These are phyloP conservation scores for Gnatocerus cornutus DNA, from an alignment of 2,888 invertebrate genomes.

Conservation along the genomic window DNA sequence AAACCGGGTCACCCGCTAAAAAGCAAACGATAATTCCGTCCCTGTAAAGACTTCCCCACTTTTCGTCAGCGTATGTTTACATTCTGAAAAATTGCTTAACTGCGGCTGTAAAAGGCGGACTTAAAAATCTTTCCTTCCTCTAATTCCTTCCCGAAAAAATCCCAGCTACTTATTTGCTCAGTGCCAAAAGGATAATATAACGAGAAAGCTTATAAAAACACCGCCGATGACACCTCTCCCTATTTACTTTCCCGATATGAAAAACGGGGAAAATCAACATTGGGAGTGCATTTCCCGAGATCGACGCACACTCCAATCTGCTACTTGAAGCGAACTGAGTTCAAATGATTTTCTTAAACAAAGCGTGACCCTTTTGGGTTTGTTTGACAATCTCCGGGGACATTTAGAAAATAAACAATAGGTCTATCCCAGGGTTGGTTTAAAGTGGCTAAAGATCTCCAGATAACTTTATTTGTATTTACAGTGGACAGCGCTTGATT, in stretches of 20 bases:
- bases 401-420: slow-evolving; percentile 47
- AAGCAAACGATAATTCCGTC: too few relatives aligned
- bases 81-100: slow-evolving; percentile 5
- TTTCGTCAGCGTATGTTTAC: not conserved
- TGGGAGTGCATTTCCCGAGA: slow-evolving; percentile 22
- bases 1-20: too few relatives aligned
- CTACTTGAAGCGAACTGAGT: slow-evolving; percentile 40
- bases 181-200: slow-evolving; percentile 9
- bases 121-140: not conserved
- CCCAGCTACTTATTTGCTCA: slow-evolving; percentile 12
- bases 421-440: slow-evolving; percentile 32
- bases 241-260: slow-evolving; percentile 25
- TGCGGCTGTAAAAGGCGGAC: not conserved
- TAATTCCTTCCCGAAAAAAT: slow-evolving; percentile 5
- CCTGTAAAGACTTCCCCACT: too few relatives aligned
- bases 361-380: slow-evolving; percentile 44
- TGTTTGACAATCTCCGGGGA: slow-evolving; percentile 45
- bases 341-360: slow-evolving; percentile 48
- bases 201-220: slow-evolving; percentile 23
- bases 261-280: slow-evolving; percentile 29
- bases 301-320: slow-evolving; percentile 24
- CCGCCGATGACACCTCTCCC: slow-evolving; percentile 16
- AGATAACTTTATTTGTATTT: slow-evolving; percentile 42
- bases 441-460: slow-evolving; percentile 36
- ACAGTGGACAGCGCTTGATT: slow-evolving; percentile 2